Base-by-base conservation (phyloP, 2,797 vertebrate genomes). In the Pangasius larnaudii region DNA sequence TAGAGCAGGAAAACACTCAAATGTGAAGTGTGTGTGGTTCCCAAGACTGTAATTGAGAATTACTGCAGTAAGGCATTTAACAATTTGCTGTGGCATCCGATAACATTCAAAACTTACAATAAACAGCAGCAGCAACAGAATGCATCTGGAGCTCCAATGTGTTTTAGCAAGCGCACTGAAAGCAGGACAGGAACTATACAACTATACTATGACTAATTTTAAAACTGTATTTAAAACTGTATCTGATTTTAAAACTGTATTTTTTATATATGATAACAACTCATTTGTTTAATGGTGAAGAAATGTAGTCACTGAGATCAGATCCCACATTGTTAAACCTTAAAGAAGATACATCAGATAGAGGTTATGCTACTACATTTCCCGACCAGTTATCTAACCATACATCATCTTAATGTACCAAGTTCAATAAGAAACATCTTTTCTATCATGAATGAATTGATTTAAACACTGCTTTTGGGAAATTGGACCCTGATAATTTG, bases 1-100 rank as follows among this genome's bases (percentile, higher is more conserved):
- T 79, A 13, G 24, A 69, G 75, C 85, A 80, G 75, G 33, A 65
- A 79, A 86, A 39, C 59, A 9, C 39, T 42, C 36, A 39, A 16
- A 85, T 42, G 67, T 46, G 19, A 59, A 77, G 56, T 33, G 39
- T 3, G 11, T 16, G 56, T 5, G 0, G 56, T 30, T 24, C 69
- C 72, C 24, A 77, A 30, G 42, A 49, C 56, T 14, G 84, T 16
- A 77, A 69, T 0, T 46, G 69, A 86, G 85, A 89, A 89, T 86
- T 85, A 90, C 91, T 89, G 88, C 77, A 85, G 74, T 90, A 84
- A 91, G 78, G 88, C 87, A 84, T 86, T 86, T 61, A 72, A 88
- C 69, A 71, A 72, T 86, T 85, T 88, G 90, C 82, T 39, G 90
- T 90, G 92, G 91, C 90, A 59, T 63, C 39, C 9, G 56, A 85